A percentile compares a stretch with the other conserved stretches of the same genome.
These are phyloP conservation scores for Eutrigla gurnardus DNA, from an alignment of 2,797 vertebrate genomes.

Conservation along the genomic window DNA sequence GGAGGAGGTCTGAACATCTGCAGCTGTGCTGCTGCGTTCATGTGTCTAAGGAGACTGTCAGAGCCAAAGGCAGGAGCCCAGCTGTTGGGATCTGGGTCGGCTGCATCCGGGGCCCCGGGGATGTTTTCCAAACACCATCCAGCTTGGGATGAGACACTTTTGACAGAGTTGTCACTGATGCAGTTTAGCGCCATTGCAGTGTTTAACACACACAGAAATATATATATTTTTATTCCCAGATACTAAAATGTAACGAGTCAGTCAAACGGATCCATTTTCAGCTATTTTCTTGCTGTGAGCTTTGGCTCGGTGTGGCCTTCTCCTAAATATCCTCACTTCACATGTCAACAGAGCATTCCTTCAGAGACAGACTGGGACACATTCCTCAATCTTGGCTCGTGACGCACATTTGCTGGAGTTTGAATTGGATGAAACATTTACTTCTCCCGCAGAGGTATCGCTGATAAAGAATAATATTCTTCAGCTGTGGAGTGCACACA, in stretches of 20 bases:
- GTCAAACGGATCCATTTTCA: slow-evolving; percentile 41
- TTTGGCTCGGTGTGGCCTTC: slow-evolving; percentile 18
- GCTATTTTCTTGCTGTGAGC: slow-evolving; percentile 8
- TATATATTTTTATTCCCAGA: neutral
- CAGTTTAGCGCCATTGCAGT: slow-evolving; percentile 8
- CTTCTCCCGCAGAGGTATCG: slow-evolving; percentile 32
- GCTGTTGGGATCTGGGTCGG: slow-evolving; percentile 68
- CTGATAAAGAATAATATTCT: slow-evolving; percentile 36
- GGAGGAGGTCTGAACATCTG: slow-evolving; percentile 75
- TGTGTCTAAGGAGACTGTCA: slow-evolving; percentile 64
- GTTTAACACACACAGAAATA: neutral
- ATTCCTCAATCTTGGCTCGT: slow-evolving; percentile 61
- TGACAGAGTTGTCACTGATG: slow-evolving; percentile 17
- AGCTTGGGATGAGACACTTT: slow-evolving; percentile 24
- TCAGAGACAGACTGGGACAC: slow-evolving; percentile 51
- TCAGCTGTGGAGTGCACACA: slow-evolving; percentile 19
- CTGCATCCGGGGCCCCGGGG: slow-evolving; percentile 34
- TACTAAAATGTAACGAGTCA: slow-evolving; percentile 32
- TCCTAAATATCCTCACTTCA: slow-evolving; percentile 43
- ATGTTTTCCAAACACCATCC: slow-evolving; percentile 52
- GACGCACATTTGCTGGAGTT: slow-evolving; percentile 54
- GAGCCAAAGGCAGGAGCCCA: slow-evolving; percentile 71
- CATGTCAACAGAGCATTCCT: slow-evolving; percentile 65
- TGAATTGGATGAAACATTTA: slow-evolving; percentile 55
- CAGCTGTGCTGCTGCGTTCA: slow-evolving; percentile 55